These are phyloP conservation scores for Hassar affinis DNA, from an alignment of 2,113 vertebrate species.

Conservation along the genomic window DNA sequence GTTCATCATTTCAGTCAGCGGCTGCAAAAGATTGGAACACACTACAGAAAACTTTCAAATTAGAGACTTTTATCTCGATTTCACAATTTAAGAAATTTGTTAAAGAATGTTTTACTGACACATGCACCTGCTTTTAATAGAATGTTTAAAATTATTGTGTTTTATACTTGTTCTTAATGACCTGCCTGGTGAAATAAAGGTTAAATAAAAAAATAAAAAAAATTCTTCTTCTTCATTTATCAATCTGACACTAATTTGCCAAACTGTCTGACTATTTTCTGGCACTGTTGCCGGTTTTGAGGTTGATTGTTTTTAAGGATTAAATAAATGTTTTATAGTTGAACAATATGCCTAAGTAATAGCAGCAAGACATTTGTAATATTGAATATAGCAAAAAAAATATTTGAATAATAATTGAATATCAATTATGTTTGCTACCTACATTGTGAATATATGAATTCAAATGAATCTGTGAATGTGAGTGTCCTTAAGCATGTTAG, in stretches of 20 bases:
- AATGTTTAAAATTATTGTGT: too few species aligned
- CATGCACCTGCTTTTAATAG: too few species aligned
- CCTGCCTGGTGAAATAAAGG: too few species aligned
- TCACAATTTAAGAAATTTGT: too few species aligned
- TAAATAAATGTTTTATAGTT: conserved; percentile 35
- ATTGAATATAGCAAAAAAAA: conserved; percentile 52
- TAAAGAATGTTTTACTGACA: too few species aligned
- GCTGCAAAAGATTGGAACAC: too few species aligned
- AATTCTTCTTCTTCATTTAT: conserved; percentile 54
- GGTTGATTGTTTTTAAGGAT: not conserved
- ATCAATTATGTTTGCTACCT: not conserved
- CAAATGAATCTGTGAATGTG: conserved; percentile 43
- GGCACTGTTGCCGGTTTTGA: conserved; percentile 26
- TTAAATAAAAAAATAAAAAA: too few species aligned
- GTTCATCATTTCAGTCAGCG: too few species aligned
- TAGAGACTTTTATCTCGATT: too few species aligned
- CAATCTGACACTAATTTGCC: conserved; percentile 58
- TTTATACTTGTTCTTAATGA: too few species aligned
- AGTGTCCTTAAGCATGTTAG: conserved; percentile 41
- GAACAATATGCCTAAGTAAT: not conserved
- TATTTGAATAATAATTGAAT: conserved; percentile 45
- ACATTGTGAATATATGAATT: conserved; percentile 1
- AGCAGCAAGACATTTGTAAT: conserved; percentile 37
- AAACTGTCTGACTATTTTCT: conserved; percentile 44
- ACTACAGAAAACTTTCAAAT: too few species aligned